Evolutionary conservation across 2,888 invertebrate genomes (phyloP).

Genomic region (Agelastica alni): DNA sequence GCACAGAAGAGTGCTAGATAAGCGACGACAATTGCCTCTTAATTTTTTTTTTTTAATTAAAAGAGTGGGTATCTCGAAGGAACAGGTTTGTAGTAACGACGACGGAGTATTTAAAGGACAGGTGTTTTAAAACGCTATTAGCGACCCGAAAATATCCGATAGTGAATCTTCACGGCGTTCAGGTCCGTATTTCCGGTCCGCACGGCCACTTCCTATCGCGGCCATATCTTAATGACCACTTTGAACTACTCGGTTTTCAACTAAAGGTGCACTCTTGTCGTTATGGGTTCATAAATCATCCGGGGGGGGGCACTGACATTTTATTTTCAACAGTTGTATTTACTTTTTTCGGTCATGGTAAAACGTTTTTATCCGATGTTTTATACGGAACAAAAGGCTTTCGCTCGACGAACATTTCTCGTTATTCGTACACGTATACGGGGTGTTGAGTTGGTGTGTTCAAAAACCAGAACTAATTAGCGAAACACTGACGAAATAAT

Average conservation of each 20-base stretch:
- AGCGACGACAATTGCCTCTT: too few species aligned
- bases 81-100: conserved; percentile 24
- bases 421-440: too few species aligned
- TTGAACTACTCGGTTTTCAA: conserved; percentile 44
- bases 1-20: too few species aligned
- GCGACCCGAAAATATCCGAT: conserved; percentile 45
- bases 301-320: conserved; percentile 31
- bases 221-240: conserved; percentile 47
- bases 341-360: conserved; percentile 13
- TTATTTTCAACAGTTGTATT: conserved; percentile 20
- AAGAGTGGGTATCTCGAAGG: conserved; percentile 26
- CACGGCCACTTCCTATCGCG: conserved; percentile 47
- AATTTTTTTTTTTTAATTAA: conserved; percentile 17
- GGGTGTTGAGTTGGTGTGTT: too few species aligned
- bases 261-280: conserved; percentile 45
- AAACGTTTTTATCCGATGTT: not conserved
- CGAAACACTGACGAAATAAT: too few species aligned
- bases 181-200: conserved; percentile 48
- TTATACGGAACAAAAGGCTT: not conserved
- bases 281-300: conserved; percentile 40
- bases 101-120: conserved; percentile 38
- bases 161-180: conserved; percentile 50
- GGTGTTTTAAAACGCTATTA: conserved; percentile 47
- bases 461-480: too few species aligned
- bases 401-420: too few species aligned